phyloP scores from a whole-genome alignment of 2,113 vertebrate species.

The Hemibagrus wyckioides region DNA sequence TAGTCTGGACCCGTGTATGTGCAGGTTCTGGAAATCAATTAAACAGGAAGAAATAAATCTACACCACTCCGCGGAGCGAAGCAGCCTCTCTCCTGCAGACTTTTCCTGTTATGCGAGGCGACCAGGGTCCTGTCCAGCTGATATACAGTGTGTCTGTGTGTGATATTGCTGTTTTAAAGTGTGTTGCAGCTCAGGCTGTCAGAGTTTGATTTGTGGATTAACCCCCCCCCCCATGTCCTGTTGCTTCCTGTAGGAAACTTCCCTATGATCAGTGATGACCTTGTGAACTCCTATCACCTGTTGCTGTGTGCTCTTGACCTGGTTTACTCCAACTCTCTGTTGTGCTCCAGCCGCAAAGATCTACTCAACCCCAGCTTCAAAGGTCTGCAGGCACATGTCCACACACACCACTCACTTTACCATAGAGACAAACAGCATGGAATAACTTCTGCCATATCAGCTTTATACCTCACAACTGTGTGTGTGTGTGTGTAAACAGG shows the following conservation, averaged over 20 bases:
- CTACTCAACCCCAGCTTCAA: conserved; percentile 87
- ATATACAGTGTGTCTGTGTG: conserved; percentile 32
- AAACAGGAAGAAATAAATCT: conserved; percentile 50
- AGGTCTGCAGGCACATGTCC: conserved; percentile 72
- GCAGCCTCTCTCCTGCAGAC: conserved; percentile 23
- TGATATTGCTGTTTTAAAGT: conserved; percentile 1
- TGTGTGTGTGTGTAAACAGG: conserved; percentile 66
- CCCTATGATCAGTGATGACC: conserved; percentile 95
- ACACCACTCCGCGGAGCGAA: conserved; percentile 15
- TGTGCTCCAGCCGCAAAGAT: conserved; percentile 86
- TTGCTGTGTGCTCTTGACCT: conserved; percentile 90
- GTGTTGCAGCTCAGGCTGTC: conserved; percentile 5
- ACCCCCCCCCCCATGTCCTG: neutral
- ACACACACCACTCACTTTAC: neutral
- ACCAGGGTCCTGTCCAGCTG: conserved; percentile 34
- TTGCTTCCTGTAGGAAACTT: conserved; percentile 82
- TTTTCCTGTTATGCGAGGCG: conserved; percentile 45
- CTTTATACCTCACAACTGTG: neutral
- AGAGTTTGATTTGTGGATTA: conserved; percentile 10
- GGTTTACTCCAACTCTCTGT: conserved; percentile 87
- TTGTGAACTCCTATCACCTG: conserved; percentile 96
- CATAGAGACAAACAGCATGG: neutral
- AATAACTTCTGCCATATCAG: conserved; percentile 12
- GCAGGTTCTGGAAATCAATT: conserved; percentile 33
- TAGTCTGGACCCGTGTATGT: conserved; percentile 27